Evolutionary conservation across 2,113 vertebrate genomes (phyloP).

Genomic region (Toxotes jaculatrix): DNA sequence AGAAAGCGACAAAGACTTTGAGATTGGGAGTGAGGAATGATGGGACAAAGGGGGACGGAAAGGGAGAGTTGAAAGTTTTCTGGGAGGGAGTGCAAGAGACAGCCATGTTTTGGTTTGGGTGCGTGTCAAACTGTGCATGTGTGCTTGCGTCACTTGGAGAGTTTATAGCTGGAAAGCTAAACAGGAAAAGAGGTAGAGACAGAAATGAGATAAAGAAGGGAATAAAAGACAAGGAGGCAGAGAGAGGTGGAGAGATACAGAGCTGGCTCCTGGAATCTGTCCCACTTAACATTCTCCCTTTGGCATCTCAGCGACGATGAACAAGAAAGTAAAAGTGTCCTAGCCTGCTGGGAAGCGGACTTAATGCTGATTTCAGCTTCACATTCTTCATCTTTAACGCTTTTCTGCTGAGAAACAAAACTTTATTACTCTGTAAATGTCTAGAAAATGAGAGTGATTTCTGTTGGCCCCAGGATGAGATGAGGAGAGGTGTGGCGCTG

Average conservation of each 20-base stretch:
- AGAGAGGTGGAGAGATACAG: not conserved
- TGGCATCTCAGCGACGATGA: not conserved
- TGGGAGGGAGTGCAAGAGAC: not conserved
- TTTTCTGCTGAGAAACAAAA: not conserved
- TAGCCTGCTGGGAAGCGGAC: not conserved
- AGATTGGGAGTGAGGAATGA: not conserved
- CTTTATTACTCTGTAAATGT: not conserved
- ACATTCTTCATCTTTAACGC: not conserved
- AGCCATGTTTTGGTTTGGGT: not conserved
- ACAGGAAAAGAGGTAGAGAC: not conserved
- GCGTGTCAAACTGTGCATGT: not conserved
- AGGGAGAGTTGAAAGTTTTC: not conserved
- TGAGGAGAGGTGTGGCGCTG: not conserved
- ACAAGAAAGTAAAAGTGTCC: not conserved
- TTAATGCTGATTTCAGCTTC: not conserved
- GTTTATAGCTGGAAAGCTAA: not conserved
- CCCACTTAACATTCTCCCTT: conserved; percentile 23
- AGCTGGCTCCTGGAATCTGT: conserved; percentile 25
- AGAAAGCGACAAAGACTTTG: not conserved
- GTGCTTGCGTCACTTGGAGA: not conserved
- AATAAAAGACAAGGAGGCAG: not conserved
- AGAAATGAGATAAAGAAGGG: not conserved
- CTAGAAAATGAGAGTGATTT: not conserved
- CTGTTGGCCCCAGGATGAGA: not conserved
- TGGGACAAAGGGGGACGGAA: not conserved